A percentile compares a stretch with the other conserved stretches of the same genome.
Conservation (phyloP, 2,888 invertebrate genomes). For the Disparrhopalites patrizii region DNA sequence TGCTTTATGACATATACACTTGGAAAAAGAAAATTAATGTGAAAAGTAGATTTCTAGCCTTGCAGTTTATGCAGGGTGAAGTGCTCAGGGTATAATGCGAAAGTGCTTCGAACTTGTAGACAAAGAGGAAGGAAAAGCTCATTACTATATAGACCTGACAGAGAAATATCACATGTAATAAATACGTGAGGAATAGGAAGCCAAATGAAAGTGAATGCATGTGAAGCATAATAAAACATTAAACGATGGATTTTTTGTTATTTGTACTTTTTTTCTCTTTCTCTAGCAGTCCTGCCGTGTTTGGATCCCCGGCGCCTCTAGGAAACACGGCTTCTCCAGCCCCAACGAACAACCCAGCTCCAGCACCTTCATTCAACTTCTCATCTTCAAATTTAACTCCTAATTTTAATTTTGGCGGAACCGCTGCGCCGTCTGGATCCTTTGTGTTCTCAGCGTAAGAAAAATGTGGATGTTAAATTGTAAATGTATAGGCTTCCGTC, state of each 20-base stretch:
- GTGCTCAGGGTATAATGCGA: too few species aligned
- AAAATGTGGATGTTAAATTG: neutral
- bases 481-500: neutral
- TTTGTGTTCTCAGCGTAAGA: conserved; percentile 11
- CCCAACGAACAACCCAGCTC: neutral
- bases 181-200: too few species aligned
- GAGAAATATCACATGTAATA: too few species aligned
- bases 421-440: neutral
- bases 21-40: too few species aligned
- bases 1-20: too few species aligned
- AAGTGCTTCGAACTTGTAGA: too few species aligned
- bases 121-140: neutral
- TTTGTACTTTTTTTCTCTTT: neutral
- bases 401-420: conserved; percentile 12
- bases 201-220: too few species aligned
- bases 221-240: neutral
- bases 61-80: too few species aligned
- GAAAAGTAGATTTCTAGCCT: too few species aligned
- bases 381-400: conserved; percentile 17
- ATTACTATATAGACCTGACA: neutral
- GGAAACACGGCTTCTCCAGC: neutral
- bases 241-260: neutral
- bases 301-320: conserved; percentile 11
- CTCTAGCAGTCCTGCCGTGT: conserved; percentile 10
- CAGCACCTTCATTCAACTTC: too few species aligned